Evolutionary conservation across 2,888 invertebrate species (phyloP), one percentile per base, ranked within the genome.

Genomic region (Philereme transversata): DNA sequence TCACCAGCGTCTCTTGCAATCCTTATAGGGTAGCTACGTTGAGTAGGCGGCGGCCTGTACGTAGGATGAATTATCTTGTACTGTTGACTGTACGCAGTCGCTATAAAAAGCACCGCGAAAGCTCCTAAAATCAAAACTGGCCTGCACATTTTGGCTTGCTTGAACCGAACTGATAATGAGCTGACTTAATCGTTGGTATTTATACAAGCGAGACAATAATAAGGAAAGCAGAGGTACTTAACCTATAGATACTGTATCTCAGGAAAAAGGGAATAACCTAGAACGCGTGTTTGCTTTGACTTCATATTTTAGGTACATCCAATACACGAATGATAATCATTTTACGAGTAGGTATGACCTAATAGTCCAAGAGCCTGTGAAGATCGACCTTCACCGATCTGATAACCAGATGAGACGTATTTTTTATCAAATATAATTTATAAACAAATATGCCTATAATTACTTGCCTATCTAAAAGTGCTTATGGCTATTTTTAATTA

Each of bases 1-100:
- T 56, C 33, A 8, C 34, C 47, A 5, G 56, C 64, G 38, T 60
- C 66, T 51, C 68, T 64, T n/a, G 36, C 60, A 5, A n/a, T 48
- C 10, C 68, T 62, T 33, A 62, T 60, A 38, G 35, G 51, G 1
- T 60, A 62, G 9, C 44, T 38, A 0, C 45, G 46, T 4, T 53
- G 44, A 33, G 22, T 45, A 7, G 55, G 51, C 8, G 64, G 64
- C 6, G 64, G 65, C 4, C 46, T 50, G 47, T 64, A 68, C 2
- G 60, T 64, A 7, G 68, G 68, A 52, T 47, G 47, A 11, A 68
- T 62, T 5, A 68, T 59, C 8, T 9, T 57, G 36, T 56, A n/a
- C 4, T 22, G 36, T 38, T 62, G 60, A 35, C 64, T 56, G 22
- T 6, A 50, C 10, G 58, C 55, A 33, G 46, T 47, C 11, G 51